A percentile compares a stretch with the other conserved stretches of the same genome.
These are phyloP conservation scores for Peromyscus melanophrys DNA, from an alignment of 2,797 vertebrate species.

Conservation along the genomic window DNA sequence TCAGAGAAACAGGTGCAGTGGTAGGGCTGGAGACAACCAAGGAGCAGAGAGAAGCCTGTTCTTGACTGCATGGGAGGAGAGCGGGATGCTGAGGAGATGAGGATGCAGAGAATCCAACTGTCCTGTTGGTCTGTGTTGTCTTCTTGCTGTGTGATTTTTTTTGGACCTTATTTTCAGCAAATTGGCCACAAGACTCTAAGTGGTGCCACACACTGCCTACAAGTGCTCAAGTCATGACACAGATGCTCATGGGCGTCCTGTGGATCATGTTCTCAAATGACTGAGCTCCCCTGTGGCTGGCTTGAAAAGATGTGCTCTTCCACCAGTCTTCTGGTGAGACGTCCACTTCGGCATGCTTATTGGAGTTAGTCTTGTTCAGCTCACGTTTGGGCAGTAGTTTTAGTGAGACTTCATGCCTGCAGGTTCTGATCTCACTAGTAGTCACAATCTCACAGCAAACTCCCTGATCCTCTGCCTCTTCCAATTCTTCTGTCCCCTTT, in stretches of 20 bases:
- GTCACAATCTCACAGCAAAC: not conserved
- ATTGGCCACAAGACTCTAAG: not conserved
- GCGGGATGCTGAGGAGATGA: fast-evolving
- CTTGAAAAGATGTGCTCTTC: not conserved
- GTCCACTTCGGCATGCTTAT: not conserved
- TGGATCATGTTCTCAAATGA: fast-evolving
- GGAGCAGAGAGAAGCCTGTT: not conserved
- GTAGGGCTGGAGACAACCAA: not conserved
- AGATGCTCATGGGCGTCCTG: fast-evolving
- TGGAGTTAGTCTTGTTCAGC: not conserved
- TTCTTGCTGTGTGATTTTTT: not conserved
- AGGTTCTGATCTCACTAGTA: not conserved
- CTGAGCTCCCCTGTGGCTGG: not conserved
- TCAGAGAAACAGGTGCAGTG: fast-evolving
- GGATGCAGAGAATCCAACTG: fast-evolving
- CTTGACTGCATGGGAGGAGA: not conserved
- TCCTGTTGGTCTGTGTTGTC: not conserved
- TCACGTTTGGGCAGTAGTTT: not conserved
- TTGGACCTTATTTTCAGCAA: not conserved
- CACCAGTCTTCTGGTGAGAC: not conserved
- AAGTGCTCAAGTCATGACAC: fast-evolving
- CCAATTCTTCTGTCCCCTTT: not conserved
- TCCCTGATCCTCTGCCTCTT: not conserved
- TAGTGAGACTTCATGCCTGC: not conserved
- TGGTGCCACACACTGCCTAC: fast-evolving